phyloP scores from a whole-genome alignment of 2,113 vertebrate species.

The Condylura cristata region DNA sequence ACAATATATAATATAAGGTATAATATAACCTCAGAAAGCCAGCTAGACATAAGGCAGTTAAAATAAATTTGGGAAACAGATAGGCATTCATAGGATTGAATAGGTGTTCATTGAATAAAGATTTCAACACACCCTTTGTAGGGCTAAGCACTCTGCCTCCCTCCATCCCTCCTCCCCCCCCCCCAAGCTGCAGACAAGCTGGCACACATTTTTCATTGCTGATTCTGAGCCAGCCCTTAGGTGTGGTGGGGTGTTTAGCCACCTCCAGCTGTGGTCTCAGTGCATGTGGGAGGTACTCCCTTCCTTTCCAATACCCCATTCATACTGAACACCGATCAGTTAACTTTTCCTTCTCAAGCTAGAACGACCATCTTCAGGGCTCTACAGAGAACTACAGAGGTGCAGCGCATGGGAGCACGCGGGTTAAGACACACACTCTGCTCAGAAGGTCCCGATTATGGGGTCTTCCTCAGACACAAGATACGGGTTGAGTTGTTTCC shows the following conservation, averaged over 20 bases:
- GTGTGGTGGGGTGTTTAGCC: background rate
- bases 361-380: background rate
- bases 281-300: background rate
- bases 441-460: no score
- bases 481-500: background rate
- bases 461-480: background rate
- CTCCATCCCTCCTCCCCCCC: accelerated
- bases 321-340: background rate
- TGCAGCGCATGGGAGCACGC: no score
- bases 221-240: background rate
- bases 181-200: background rate
- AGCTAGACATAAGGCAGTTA: background rate
- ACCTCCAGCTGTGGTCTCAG: background rate
- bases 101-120: background rate
- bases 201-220: background rate
- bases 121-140: background rate
- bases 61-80: background rate
- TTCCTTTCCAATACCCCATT: background rate
- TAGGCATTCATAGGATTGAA: background rate
- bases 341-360: background rate
- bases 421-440: no score
- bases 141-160: background rate
- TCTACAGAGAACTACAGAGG: no score
- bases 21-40: background rate
- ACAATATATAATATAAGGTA: no score